These are phyloP conservation scores for Siniperca obscura DNA, from an alignment of 2,797 vertebrate species.

Conservation along the genomic window DNA sequence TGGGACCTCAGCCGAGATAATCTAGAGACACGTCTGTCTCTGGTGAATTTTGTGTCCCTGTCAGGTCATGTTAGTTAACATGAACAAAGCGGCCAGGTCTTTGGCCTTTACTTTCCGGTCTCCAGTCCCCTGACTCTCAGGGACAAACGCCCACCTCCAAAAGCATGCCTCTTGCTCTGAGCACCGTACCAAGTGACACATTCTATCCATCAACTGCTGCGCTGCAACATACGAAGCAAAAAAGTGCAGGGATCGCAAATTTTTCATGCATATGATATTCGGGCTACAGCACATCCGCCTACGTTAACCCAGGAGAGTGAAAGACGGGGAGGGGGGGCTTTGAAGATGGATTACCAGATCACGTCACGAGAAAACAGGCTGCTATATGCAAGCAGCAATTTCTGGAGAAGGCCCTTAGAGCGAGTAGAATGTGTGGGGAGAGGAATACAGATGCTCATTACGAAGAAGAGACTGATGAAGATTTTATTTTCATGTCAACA, in stretches of 20 bases:
- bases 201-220: constrained; percentile 74
- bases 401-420: constrained; percentile 61
- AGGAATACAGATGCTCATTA: constrained; percentile 61
- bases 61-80: constrained; percentile 70
- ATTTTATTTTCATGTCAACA: constrained; percentile 71
- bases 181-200: constrained; percentile 67
- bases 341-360: constrained; percentile 80
- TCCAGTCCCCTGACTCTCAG: constrained; percentile 55
- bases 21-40: constrained; percentile 32
- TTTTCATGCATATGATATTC: constrained; percentile 76
- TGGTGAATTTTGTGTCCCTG: constrained; percentile 36
- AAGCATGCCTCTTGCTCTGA: constrained; percentile 64
- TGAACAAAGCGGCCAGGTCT: constrained; percentile 57
- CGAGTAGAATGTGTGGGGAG: constrained; percentile 42
- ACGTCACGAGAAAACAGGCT: constrained; percentile 64
- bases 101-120: constrained; percentile 65
- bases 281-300: constrained; percentile 61
- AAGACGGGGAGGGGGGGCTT: constrained; percentile 29
- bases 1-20: constrained; percentile 25
- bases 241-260: constrained; percentile 72
- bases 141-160: constrained; percentile 56
- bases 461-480: neutral
- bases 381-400: constrained; percentile 65
- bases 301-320: constrained; percentile 64
- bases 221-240: constrained; percentile 63